Base-by-base conservation (phyloP, 2,888 invertebrate genomes). In the Macropis europaea region DNA sequence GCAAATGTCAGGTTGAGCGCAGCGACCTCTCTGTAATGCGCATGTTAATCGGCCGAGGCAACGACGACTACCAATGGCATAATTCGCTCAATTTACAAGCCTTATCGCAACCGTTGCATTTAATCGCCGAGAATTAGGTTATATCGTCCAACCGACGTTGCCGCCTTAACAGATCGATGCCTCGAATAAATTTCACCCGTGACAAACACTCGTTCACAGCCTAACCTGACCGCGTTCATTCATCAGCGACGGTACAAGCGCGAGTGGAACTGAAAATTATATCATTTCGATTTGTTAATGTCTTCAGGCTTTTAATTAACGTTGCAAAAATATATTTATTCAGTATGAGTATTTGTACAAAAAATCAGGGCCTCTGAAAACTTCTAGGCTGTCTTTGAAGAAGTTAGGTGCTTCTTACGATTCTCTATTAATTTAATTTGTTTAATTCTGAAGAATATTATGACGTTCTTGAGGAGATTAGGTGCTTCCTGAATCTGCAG, bases 1-100 rank as follows among this genome's bases (percentile, higher is more conserved):
- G 85, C 84, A 86, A 86, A 87, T 86, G 83, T 79, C 82, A 83
- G 79, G 81, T 82, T 78, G 79, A 76, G 73, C 68, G 74, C 76
- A 73, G 66, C 77, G 80, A 79, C 81, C 79, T 76, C 69, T 82
- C 81, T n/a, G 83, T 87, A 87, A 87, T 84, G 86, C 81, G 84
- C 84, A 86, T 87, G 89, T 88, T 89, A 88, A 89, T 88, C 83
- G 83, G 79, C 72, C 75, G 82, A 73, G 83, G 79, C 82, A 79
- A 81, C 80, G 79, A 81, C 77, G 82, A 77, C 59, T 82, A 81
- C 79, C 82, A 78, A 78, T 77, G 80, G 84, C 86, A 88, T 88
- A 89, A 89, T 89, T 89, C 82, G 82, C 82, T 85, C 85, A 88
- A 89, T 89, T 88, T 89, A 88, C 89, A 88, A 89, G 86, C 86